Evolutionary conservation across 2,888 invertebrate genomes (phyloP), one percentile per base, ranked within the genome.

Genomic region (Sphecodes monilicornis): DNA sequence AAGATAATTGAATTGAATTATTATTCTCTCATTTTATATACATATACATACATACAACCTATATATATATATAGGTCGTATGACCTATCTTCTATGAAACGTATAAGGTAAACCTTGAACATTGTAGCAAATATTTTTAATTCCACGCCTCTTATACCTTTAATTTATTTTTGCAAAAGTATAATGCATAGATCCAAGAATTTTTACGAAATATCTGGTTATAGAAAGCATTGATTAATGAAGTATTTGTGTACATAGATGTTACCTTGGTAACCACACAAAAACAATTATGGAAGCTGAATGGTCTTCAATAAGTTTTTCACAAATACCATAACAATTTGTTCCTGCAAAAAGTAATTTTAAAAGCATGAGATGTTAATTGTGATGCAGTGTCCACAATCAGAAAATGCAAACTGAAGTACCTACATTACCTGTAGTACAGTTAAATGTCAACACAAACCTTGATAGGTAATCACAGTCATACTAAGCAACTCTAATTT

Each of bases 341-440:
- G 41, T 73, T 69, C 26, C 68, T 85, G 66, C 71, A 76, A 80
- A 78, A 50, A 71, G 84, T 71, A 22, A 79, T 72, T 78, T 50
- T 74, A n/a, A 32, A 85, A 57, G 50, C 68, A 71, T 79, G 71
- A 83, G 77, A 86, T 84, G 88, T 72, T 73, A 77, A 80, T 89
- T 88, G 80, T 82, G 78, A 80, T 76, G 82, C 70, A 78, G 80
- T 74, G 76, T 78, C 69, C 78, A 78, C 64, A 75, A 80, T 84
- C 83, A 87, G 88, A 93, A 92, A 91, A 94, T 94, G 94, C 94
- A 94, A 94, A 93, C 93, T 88, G 94, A 93, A 89, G 90, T 93
- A 79, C 91, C 94, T 76, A 88, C 92, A 54, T 90, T 94, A 84
- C 93, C 94, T 79, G 90, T 93, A 91, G 92, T 94, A 86, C 93